phyloP scores from a whole-genome alignment of 2,888 invertebrate genomes.

The Drosophila monieri region DNA sequence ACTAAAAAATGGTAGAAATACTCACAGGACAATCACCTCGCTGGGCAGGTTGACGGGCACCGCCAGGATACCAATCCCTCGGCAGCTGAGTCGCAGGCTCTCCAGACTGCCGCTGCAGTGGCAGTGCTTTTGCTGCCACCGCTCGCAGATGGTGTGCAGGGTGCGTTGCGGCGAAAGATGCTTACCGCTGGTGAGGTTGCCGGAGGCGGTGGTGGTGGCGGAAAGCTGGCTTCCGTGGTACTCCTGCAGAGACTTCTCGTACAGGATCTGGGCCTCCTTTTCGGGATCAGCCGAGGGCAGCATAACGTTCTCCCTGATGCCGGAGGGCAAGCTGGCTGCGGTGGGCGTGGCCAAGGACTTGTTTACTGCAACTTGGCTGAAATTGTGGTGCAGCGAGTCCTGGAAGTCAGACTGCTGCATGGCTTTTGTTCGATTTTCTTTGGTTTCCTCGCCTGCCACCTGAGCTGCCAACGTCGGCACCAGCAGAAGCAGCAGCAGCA shows the following conservation, averaged over 20 bases:
- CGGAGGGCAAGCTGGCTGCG: conserved; percentile 36
- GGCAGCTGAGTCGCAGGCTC: conserved; percentile 81
- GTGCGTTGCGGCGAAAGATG: conserved; percentile 52
- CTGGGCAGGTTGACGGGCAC: conserved; percentile 82
- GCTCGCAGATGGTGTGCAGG: conserved; percentile 79
- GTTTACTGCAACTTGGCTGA: conserved; percentile 4
- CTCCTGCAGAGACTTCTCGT: conserved; percentile 82
- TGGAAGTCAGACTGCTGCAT: conserved; percentile 12
- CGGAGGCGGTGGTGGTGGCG: conserved; percentile 35
- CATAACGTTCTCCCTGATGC: conserved; percentile 82
- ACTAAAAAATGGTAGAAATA: conserved; percentile 44
- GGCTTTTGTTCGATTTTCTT: conserved; percentile 44
- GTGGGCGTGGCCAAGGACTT: conserved; percentile 39
- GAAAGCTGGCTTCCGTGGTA: conserved; percentile 71
- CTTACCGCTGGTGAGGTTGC: conserved; percentile 23
- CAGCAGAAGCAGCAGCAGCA: conserved; percentile 42
- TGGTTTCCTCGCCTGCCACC: conserved; percentile 42
- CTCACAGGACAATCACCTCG: conserved; percentile 82
- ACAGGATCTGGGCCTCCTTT: conserved; percentile 82
- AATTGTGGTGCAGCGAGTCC: conserved; percentile 18
- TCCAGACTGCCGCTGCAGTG: conserved; percentile 81
- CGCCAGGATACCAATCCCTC: conserved; percentile 81
- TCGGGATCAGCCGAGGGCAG: conserved; percentile 82
- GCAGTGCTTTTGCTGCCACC: conserved; percentile 82
- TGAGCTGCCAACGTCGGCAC: conserved; percentile 34